A percentile compares a stretch with the other conserved stretches of the same genome.
Evolutionary conservation across 1,140 invertebrate species (phyloP).

Genomic region (Galleria mellonella): DNA sequence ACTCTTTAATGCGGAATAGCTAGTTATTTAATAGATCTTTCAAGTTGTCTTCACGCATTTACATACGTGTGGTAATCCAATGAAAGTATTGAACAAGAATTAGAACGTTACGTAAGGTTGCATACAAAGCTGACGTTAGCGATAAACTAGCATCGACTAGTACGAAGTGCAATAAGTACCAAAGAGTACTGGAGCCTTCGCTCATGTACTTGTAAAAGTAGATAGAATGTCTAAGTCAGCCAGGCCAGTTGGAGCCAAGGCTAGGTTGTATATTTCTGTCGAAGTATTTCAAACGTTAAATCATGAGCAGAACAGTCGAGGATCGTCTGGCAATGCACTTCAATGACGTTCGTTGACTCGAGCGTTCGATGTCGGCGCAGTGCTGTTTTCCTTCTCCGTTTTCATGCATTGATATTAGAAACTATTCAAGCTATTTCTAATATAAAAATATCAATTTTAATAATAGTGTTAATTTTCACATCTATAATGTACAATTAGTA

Average conservation of each 20-base stretch:
- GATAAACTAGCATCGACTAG: conserved; percentile 47
- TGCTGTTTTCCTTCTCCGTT: conserved; percentile 73
- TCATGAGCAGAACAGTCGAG: conserved; percentile 16
- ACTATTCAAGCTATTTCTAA: conserved; percentile 49
- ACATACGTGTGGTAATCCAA: conserved; percentile 21
- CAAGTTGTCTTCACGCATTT: neutral
- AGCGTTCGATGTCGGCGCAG: conserved; percentile 69
- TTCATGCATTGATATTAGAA: conserved; percentile 72
- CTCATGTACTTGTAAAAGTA: conserved; percentile 71
- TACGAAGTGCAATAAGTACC: conserved; percentile 50
- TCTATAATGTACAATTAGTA: no score
- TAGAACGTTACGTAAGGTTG: conserved; percentile 41
- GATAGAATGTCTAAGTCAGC: conserved; percentile 75
- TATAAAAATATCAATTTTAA: neutral
- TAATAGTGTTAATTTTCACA: no score
- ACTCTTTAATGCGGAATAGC: no score
- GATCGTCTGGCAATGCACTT: conserved; percentile 27
- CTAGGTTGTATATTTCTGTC: conserved; percentile 45
- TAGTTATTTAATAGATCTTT: no score
- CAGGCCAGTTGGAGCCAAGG: conserved; percentile 72
- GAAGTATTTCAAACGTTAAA: conserved; percentile 35
- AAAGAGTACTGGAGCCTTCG: conserved; percentile 61
- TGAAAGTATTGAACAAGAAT: conserved; percentile 37
- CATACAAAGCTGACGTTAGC: conserved; percentile 25
- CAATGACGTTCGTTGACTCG: conserved; percentile 74